Evolutionary conservation across 2,797 vertebrate genomes (phyloP).

Genomic region (Catharus ustulatus): DNA sequence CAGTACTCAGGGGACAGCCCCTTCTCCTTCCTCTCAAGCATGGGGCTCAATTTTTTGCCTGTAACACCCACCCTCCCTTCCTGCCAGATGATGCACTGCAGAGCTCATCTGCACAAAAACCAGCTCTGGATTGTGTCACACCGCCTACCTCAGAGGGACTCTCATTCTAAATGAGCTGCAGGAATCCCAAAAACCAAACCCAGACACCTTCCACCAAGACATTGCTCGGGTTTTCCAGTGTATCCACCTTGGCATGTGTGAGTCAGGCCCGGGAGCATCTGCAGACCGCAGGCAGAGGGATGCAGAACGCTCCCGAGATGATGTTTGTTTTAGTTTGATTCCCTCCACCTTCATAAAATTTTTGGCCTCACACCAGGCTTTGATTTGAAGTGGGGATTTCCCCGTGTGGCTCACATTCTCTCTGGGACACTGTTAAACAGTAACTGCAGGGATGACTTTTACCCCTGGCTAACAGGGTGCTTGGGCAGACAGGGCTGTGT

Average conservation of each 20-base stretch:
- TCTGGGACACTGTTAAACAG: background rate
- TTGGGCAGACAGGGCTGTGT: background rate
- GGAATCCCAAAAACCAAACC: background rate
- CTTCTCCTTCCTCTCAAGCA: background rate
- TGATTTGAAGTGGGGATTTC: constrained; percentile 47
- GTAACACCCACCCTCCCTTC: background rate
- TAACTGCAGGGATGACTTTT: background rate
- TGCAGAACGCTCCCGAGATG: fast-evolving
- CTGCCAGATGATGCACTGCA: constrained; percentile 13
- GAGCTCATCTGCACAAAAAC: background rate
- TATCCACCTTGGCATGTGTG: background rate
- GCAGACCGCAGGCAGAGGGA: background rate
- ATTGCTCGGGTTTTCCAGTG: background rate
- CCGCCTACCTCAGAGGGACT: background rate
- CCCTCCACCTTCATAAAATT: constrained; percentile 32
- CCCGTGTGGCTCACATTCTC: background rate
- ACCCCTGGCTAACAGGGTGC: background rate
- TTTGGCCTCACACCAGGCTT: background rate
- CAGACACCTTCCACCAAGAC: background rate
- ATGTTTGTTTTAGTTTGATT: constrained; percentile 18
- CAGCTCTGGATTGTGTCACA: background rate
- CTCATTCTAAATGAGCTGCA: background rate
- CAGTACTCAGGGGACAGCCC: background rate
- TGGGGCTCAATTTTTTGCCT: background rate
- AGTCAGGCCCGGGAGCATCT: background rate